These are phyloP conservation scores for Drosophila gaucha DNA, from an alignment of 2,888 invertebrate genomes.

Conservation along the genomic window DNA sequence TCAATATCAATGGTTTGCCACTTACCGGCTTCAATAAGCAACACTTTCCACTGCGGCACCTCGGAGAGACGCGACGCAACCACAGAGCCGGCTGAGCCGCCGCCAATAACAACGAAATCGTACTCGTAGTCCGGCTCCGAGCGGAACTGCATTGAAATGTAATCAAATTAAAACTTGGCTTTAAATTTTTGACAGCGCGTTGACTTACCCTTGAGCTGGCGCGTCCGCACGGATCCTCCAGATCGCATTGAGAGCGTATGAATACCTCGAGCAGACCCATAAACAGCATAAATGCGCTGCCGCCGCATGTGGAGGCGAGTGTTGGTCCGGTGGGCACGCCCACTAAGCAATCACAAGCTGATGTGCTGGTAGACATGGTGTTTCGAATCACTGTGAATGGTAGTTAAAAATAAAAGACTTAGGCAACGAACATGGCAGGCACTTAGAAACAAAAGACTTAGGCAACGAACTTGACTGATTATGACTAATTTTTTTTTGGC, in stretches of 20 bases:
- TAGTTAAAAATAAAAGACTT: constrained; percentile 46
- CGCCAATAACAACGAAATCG: constrained; percentile 85
- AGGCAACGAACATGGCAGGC: constrained; percentile 42
- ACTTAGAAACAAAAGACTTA: constrained; percentile 48
- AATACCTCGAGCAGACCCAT: constrained; percentile 95
- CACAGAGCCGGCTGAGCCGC: constrained; percentile 84
- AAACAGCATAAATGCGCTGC: constrained; percentile 94
- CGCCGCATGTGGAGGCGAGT: constrained; percentile 93
- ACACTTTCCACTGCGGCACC: constrained; percentile 84
- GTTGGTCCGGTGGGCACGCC: constrained; percentile 92
- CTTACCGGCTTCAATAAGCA: constrained; percentile 85
- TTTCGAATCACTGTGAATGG: constrained; percentile 20
- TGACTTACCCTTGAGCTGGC: constrained; percentile 86
- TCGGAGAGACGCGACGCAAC: constrained; percentile 84
- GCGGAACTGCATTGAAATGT: constrained; percentile 78
- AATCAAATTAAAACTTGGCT: neutral
- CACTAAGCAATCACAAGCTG: constrained; percentile 92
- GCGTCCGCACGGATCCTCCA: constrained; percentile 94
- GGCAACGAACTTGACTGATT: constrained; percentile 46
- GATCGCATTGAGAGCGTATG: constrained; percentile 93
- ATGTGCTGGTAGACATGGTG: constrained; percentile 65
- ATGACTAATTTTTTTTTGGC: constrained; percentile 12
- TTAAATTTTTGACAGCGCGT: neutral
- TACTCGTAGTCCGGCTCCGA: constrained; percentile 84
- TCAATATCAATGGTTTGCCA: constrained; percentile 42